These are phyloP conservation scores for Plebejus anna DNA, from an alignment of 2,888 invertebrate species.

Conservation along the genomic window DNA sequence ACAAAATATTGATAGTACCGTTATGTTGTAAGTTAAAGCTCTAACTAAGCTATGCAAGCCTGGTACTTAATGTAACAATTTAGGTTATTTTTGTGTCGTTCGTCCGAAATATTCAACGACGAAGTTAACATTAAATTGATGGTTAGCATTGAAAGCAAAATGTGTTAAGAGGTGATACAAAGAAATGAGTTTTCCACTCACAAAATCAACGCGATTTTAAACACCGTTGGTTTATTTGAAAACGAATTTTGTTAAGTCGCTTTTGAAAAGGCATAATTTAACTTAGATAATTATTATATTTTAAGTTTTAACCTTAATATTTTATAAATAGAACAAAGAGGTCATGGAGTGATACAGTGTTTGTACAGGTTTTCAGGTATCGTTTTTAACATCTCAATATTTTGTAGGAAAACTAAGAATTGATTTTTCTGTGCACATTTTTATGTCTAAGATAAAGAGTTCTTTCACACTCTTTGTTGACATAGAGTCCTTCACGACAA, in stretches of 20 bases:
- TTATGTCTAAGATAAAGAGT: no score
- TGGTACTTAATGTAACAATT: not conserved
- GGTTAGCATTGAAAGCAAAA: not conserved
- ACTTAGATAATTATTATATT: not conserved
- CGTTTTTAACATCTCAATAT: not conserved
- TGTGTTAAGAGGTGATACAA: not conserved
- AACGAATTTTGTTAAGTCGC: not conserved
- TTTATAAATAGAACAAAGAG: not conserved
- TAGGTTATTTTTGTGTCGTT: not conserved
- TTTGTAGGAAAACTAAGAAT: no score
- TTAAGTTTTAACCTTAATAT: not conserved
- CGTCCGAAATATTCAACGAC: not conserved
- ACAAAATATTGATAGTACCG: not conserved
- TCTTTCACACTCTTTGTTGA: no score
- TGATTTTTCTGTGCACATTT: no score
- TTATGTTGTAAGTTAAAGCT: not conserved
- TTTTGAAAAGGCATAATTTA: slow-evolving; percentile 4
- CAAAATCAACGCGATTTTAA: not conserved
- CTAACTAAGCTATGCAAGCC: not conserved
- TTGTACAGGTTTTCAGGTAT: not conserved
- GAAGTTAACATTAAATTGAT: not conserved
- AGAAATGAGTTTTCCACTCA: not conserved
- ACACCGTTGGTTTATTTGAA: not conserved
- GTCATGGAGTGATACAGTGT: not conserved
- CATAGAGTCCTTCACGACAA: no score